Evolutionary conservation across 1,140 invertebrate genomes (phyloP).

Genomic region (Tribolium madens): DNA sequence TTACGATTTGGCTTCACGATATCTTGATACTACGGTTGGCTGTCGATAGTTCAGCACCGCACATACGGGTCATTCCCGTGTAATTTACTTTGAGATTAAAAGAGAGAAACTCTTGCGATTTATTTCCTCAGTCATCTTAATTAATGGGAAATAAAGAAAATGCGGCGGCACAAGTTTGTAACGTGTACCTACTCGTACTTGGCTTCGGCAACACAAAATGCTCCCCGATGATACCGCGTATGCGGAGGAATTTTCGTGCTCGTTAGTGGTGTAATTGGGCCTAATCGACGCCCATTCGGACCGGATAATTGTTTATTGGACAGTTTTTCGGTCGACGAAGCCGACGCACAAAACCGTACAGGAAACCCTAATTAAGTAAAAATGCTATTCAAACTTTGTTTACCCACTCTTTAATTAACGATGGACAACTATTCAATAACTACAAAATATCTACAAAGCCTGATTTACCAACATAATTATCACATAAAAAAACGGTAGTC

Average conservation of each 20-base stretch:
- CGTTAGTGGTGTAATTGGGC: conserved; percentile 40
- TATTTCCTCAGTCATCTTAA: conserved; percentile 23
- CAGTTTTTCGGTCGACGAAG: conserved; percentile 4
- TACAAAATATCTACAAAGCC: not conserved
- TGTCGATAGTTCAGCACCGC: conserved; percentile 42
- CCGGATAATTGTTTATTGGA: conserved; percentile 28
- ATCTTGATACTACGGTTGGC: conserved; percentile 56
- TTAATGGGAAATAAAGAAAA: conserved; percentile 40
- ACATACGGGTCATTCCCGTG: conserved; percentile 32
- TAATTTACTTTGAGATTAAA: conserved; percentile 25
- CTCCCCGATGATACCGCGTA: not conserved
- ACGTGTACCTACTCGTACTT: not conserved
- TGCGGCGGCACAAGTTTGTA: not conserved
- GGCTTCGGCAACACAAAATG: conserved; percentile 4
- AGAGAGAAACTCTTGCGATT: conserved; percentile 18
- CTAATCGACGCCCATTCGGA: conserved; percentile 32
- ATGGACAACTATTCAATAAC: not conserved
- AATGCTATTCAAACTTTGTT: conserved; percentile 1
- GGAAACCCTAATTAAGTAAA: conserved; percentile 21
- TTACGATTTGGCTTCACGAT: conserved; percentile 61
- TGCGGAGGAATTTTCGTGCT: conserved; percentile 42
- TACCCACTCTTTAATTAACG: conserved; percentile 17
- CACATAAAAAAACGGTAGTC: too few species aligned
- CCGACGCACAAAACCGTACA: conserved; percentile 8
- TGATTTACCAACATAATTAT: not conserved